Evolutionary conservation across 1,140 invertebrate genomes (phyloP), one percentile per base, ranked within the genome.

Genomic region (Pectinophora gossypiella): DNA sequence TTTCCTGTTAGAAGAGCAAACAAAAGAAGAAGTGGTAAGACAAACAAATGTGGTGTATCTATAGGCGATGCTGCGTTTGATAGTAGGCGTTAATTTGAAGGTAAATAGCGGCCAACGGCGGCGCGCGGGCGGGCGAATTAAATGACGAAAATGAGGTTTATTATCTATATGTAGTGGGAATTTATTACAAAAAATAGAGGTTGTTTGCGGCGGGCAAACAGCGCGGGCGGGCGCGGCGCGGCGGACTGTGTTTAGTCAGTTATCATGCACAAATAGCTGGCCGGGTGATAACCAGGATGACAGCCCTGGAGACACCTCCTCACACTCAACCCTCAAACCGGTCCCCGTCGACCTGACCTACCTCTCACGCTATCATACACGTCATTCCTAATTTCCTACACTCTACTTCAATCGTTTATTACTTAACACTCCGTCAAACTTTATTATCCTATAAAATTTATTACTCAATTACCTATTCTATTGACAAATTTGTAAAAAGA

Each of bases 1-100:
- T 86, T 84, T 86, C 80, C 82, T 80, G 82, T 79, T 76, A 68
- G 68, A 45, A 43, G 42, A 55, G 78, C 72, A 84, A 84, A 86
- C 82, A 84, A 68, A 74, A 63, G 56, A 49, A 63, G 67, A 79
- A 82, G 67, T 60, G 59, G 72, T 71, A 70, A 64, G 44, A 52
- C 56, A 81, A 82, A 86, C 76, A 77, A 63, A 73, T 70, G 59
- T 57, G 61, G 61, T 70, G 66, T 74, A 71, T 80, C 73, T 81
- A 80, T 78, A 72, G 72, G 62, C 70, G 64, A 77, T 77, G 68
- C 64, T 56, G 69, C 69, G 70, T 80, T 78, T 84, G 83, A 86
- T 86, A 83, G 71, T 18, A 77, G 64, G 56, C 68, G 79, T 77
- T 86, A 86, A 86, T 71, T 75, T 63, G 9, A 21, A 13, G 1